phyloP scores from a whole-genome alignment of 2,888 invertebrate species.

The Hipparchia sbordonii region DNA sequence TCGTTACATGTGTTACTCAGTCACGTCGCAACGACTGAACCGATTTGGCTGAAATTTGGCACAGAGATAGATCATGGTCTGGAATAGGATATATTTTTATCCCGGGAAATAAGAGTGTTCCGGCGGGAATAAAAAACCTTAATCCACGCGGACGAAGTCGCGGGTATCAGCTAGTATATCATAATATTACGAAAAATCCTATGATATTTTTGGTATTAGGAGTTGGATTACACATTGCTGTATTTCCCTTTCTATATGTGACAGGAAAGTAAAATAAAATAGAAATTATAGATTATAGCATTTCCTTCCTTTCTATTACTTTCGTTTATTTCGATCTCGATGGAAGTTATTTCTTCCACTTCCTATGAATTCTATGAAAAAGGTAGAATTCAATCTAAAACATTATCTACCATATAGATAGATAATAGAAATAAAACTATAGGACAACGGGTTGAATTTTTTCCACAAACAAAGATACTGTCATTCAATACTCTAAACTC shows the following conservation, averaged over 20 bases:
- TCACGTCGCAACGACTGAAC: too few species aligned
- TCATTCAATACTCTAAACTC: constrained; percentile 57
- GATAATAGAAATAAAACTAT: constrained; percentile 13
- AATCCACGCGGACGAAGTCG: too few species aligned
- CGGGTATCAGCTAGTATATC: too few species aligned
- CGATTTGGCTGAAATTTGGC: too few species aligned
- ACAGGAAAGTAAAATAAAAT: background rate
- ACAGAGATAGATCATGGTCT: too few species aligned
- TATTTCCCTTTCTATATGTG: background rate
- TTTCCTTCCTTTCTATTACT: constrained; percentile 10
- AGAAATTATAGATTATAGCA: background rate
- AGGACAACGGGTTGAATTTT: constrained; percentile 34
- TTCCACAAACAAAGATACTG: constrained; percentile 55
- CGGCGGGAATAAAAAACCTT: too few species aligned
- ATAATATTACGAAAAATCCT: too few species aligned
- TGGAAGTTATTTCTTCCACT: background rate
- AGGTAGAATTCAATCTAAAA: constrained; percentile 17
- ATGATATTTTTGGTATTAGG: too few species aligned
- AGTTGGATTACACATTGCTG: background rate
- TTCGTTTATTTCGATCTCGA: constrained; percentile 3
- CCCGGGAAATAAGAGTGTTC: too few species aligned
- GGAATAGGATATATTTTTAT: too few species aligned
- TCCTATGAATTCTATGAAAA: background rate
- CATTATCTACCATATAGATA: background rate
- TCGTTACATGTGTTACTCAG: too few species aligned